Evolutionary conservation across 2,888 invertebrate species (phyloP).

Genomic region (Cerceris ruficornis): DNA sequence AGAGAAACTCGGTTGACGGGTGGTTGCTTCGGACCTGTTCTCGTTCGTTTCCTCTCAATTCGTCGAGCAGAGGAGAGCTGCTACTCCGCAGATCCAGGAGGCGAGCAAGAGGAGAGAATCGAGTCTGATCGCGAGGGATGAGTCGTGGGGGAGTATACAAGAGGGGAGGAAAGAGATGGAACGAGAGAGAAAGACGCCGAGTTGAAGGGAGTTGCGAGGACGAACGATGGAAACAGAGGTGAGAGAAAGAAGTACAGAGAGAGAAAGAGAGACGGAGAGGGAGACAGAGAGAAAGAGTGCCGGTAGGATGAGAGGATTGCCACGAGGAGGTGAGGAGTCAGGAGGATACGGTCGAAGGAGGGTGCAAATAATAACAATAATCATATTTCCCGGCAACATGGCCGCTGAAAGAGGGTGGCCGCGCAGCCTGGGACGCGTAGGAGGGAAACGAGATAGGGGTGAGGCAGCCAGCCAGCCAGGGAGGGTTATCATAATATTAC

Average conservation of each 20-base stretch:
- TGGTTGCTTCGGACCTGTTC: slow-evolving; percentile 73
- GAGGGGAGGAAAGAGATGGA: slow-evolving; percentile 25
- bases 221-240: slow-evolving; percentile 29
- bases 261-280: slow-evolving; percentile 41
- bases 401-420: slow-evolving; percentile 80
- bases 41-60: slow-evolving; percentile 77
- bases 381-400: slow-evolving; percentile 82
- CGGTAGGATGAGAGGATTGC: slow-evolving; percentile 60
- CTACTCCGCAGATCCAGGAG: slow-evolving; percentile 15
- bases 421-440: slow-evolving; percentile 70
- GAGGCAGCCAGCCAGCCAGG: slow-evolving; percentile 65
- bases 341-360: slow-evolving; percentile 76
- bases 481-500: slow-evolving; percentile 82
- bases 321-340: slow-evolving; percentile 72
- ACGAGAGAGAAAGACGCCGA: slow-evolving; percentile 39
- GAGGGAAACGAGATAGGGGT: slow-evolving; percentile 67
- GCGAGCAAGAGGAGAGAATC: slow-evolving; percentile 27
- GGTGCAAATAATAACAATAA: slow-evolving; percentile 81
- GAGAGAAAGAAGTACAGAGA: slow-evolving; percentile 33
- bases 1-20: slow-evolving; percentile 67
- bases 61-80: slow-evolving; percentile 53
- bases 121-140: slow-evolving; percentile 42
- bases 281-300: slow-evolving; percentile 21
- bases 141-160: slow-evolving; percentile 50
- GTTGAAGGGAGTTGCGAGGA: slow-evolving; percentile 1